A percentile compares a stretch with the other conserved stretches of the same genome.
phyloP scores from a whole-genome alignment of 2,888 invertebrate species.

The Calameuta idolon region DNA sequence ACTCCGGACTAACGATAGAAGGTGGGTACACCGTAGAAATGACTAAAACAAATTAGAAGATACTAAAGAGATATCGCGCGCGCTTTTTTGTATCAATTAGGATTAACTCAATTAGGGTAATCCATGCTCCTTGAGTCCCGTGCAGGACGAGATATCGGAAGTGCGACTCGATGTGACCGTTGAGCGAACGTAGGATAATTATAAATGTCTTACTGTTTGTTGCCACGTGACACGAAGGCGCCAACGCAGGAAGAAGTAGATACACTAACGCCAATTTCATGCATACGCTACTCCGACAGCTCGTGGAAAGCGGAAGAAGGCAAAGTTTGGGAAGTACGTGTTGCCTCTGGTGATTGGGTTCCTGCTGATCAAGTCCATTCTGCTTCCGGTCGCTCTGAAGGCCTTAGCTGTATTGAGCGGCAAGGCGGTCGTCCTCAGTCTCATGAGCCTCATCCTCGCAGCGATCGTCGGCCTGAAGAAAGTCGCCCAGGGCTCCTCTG shows the following conservation, averaged over 20 bases:
- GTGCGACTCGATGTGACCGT: too few relatives aligned
- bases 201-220: slow-evolving; percentile 15
- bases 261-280: too few relatives aligned
- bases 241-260: too few relatives aligned
- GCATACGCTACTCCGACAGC: slow-evolving; percentile 37
- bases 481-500: slow-evolving; percentile 58
- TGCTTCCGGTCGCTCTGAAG: slow-evolving; percentile 78
- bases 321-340: slow-evolving; percentile 71
- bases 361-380: slow-evolving; percentile 74
- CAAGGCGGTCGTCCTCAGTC: slow-evolving; percentile 69
- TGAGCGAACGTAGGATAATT: not conserved
- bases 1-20: too few relatives aligned
- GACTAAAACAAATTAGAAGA: too few relatives aligned
- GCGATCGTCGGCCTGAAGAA: slow-evolving; percentile 74
- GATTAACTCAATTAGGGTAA: too few relatives aligned
- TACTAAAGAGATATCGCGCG: too few relatives aligned
- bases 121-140: too few relatives aligned
- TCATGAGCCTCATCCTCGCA: slow-evolving; percentile 72
- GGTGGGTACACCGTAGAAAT: too few relatives aligned
- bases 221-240: too few relatives aligned
- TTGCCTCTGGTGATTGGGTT: slow-evolving; percentile 75
- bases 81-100: too few relatives aligned
- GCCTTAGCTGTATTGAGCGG: slow-evolving; percentile 77
- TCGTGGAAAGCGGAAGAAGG: slow-evolving; percentile 60
- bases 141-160: too few relatives aligned